Evolutionary conservation across 2,797 vertebrate genomes (phyloP), one percentile per base, ranked within the genome.

Genomic region (Mormyrops boulengeri): DNA sequence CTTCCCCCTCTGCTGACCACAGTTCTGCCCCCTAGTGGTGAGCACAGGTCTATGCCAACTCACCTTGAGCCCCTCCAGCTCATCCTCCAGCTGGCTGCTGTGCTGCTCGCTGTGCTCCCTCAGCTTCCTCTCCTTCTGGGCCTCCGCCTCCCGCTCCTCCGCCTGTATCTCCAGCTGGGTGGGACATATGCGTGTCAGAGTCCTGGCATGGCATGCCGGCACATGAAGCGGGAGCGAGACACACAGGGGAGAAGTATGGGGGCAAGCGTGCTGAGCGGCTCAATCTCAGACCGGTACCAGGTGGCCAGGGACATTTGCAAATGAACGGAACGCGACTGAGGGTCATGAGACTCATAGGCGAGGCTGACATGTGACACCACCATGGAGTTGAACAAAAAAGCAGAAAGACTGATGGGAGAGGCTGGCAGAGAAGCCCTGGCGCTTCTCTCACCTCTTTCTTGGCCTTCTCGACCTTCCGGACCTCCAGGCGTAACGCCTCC

Each of bases 1-100:
- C 57, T 9, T 7, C 57, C 57, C 55, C 57, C 2, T 62, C 57
- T 22, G n/a, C 57, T 60, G n/a, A 60, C 5, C 19, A 26, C 57
- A 62, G 62, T 11, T 69, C 26, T 69, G 62, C 62, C 62, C 22
- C 62, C 26, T 34, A 69, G 73, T 80, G 73, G 12, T 17, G 38
- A 41, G 73, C 34, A 41, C 4, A 38, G 17, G 17, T 44, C 73
- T 9, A 69, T 34, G 73, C 69, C 38, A 41, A 14, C 11, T 85
- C 49, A 99, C 98, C 96, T 99, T 99, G 62, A 99, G 95, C 49
- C 97, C 97, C 90, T 99, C 97, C 92, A 99, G 92, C 93, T 99
- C 98, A 85, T 97, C 98, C 94, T 99, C 98, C 93, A 99, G 95
- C 93, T 99, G 98, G 90, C 97, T 96, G 92, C 97, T 97, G 91